Base-by-base conservation (phyloP, 2,113 vertebrate genomes). In the Gallinago media region DNA sequence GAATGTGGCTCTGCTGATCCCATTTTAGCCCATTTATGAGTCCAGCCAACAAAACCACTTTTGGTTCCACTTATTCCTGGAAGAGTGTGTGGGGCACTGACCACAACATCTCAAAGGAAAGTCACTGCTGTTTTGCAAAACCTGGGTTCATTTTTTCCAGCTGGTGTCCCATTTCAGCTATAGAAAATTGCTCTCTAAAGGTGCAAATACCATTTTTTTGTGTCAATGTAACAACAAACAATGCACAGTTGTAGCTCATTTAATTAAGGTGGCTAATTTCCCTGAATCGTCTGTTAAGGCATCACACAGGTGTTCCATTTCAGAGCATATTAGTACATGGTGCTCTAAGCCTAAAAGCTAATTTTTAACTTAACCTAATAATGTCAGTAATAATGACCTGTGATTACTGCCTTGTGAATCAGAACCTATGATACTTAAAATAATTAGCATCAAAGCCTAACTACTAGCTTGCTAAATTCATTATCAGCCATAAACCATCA, bases 361-460 rank as follows among this genome's bases (percentile, higher is more conserved):
- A 98, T 98, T 98, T 98, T 97, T 97, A 97, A 97, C 96, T 96
- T 96, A 95, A 94, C 92, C 96, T 97, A 98, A 98, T 98, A 96
- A 95, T 89, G 95, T 95, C 66, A 78, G 92, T 78, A 98, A 97
- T 98, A 98, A 98, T 49, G 88, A 95, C 94, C 96, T 76, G 87
- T 78, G 85, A 96, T 98, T 98, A 97, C 92, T 96, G 95, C 92
- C 96, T 97, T 96, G 93, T 98, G 97, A 97, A 98, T 98, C 96
- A 98, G 97, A 97, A 95, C 95, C 92, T 96, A 70, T 84, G 94
- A 97, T 97, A 97, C 97, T 98, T 97, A 96, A 97, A 97, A 98
- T 97, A 97, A 98, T 98, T 97, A 97, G 92, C 95, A 98, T 97
- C 97, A 98, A 98, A 98, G 97, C 89, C 58, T 49, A 96, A 96